Evolutionary conservation across 2,797 vertebrate genomes (phyloP), one percentile per base, ranked within the genome.

Genomic region (Lithobates sylvaticus): DNA sequence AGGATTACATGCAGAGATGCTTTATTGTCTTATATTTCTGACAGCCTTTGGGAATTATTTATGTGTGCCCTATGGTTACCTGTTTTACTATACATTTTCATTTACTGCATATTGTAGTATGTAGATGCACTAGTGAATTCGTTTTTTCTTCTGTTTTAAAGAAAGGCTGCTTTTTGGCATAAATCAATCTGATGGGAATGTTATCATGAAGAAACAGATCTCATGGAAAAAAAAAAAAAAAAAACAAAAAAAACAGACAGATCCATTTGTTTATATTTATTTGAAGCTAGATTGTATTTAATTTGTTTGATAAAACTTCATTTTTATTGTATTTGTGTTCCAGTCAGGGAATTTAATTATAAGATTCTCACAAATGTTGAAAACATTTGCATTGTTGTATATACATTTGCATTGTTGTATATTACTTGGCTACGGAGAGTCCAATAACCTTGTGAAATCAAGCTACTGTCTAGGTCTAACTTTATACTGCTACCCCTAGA

Each of bases 121-220:
- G 81, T 86, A n/a, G n/a, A n/a, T n/a, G n/a, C n/a, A n/a, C n/a
- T n/a, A n/a, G n/a, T n/a, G n/a, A n/a, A n/a, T n/a, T n/a, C n/a
- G n/a, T n/a, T 79, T 77, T n/a, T 86, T 76, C 69, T 73, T 1
- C 12, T 88, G 34, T 58, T 80, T 85, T 88, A 29, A 88, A 87
- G 71, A 89, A 0, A 8, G 50, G 50, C 16, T 50, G 27, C 29
- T 78, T 85, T 78, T 84, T 89, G 86, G 76, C 65, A 84, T 88
- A 88, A 92, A 89, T 90, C 82, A 89, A 77, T 90, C 91, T 90
- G 87, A 90, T 90, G 86, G 85, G 65, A 92, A 88, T 69, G 88
- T 90, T 92, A 90, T 89, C 64, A 0, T 80, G 82, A 89, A 91
- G 83, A 86, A 84, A 72, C 87, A 15, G 91, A 91, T 91, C 84